Evolutionary conservation across 2,797 vertebrate genomes (phyloP), one percentile per base, ranked within the genome.

Genomic region (Enteromius anoplus): DNA sequence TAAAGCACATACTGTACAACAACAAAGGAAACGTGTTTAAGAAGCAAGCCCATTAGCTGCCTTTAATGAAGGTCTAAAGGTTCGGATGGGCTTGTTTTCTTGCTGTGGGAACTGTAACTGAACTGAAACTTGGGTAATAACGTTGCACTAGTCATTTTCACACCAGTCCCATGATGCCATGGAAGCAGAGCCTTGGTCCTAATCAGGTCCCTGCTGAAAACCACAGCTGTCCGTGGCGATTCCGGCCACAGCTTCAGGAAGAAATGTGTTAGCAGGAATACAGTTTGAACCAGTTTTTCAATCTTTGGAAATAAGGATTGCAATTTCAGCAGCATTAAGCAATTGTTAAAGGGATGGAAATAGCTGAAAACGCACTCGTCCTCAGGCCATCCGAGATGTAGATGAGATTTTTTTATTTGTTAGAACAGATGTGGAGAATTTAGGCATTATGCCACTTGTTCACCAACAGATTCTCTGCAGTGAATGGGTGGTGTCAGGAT

Each of bases 171-270:
- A 82, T 66, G 71, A 66, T 66, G 80, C 80, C 17, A 53, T 45
- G 2, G 58, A 2, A 62, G 42, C 3, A 0, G 23, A 55, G 60
- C 75, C 60, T 53, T 4, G 6, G 71, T 42, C 47, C 47, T 82
- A 82, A 82, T 82, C 80, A 66, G 47, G 80, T 82, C 80, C 64
- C 80, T 75, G 34, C 34, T 66, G 80, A 66, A 75, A 65, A 17
- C 1, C n/a, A 0, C 47, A 42, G 23, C 10, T 12, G 60, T 42
- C 32, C 47, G 11, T 15, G 14, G 14, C 29, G 21, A 75, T 32
- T 40, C 23, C 7, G 5, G 70, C 8, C 29, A 75, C 21, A 40
- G 62, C n/a, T 75, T 42, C 32, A 55, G 34, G 70, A 75, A 14
- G 47, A 82, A 73, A 29, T 78, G 42, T 32, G 23, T 21, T 49